These are phyloP conservation scores for Podargus strigoides DNA, from an alignment of 2,797 vertebrate species.

Conservation along the genomic window DNA sequence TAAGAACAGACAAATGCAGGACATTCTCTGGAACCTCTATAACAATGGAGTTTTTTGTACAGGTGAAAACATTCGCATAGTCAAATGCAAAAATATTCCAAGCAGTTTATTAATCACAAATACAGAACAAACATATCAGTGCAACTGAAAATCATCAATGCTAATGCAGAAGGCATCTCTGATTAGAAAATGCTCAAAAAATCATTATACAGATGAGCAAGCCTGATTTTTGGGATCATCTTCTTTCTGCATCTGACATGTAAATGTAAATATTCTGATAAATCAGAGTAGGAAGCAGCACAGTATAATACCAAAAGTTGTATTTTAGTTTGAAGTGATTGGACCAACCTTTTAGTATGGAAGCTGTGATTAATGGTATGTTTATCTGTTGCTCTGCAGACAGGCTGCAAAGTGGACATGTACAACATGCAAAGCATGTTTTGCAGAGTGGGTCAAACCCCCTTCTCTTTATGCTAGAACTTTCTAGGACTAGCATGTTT, in stretches of 20 bases:
- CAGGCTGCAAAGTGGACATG: background rate
- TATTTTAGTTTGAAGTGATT: background rate
- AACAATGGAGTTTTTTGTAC: background rate
- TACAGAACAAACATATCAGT: conserved; percentile 28
- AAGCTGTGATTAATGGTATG: background rate
- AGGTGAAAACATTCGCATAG: conserved; percentile 24
- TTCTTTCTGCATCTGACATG: conserved; percentile 26
- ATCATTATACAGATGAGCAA: conserved; percentile 51
- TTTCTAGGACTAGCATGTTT: background rate
- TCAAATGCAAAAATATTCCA: conserved; percentile 29
- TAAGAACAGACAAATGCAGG: conserved; percentile 9
- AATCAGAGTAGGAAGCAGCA: conserved; percentile 5
- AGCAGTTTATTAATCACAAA: conserved; percentile 50
- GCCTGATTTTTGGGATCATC: conserved; percentile 49
- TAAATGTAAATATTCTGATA: conserved; percentile 33
- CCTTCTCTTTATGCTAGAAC: background rate
- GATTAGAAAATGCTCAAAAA: conserved; percentile 55
- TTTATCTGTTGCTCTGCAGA: background rate
- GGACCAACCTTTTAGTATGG: background rate
- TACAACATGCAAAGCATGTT: background rate
- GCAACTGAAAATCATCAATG: conserved; percentile 48
- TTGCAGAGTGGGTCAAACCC: background rate
- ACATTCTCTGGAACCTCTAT: background rate
- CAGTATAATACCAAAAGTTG: background rate
- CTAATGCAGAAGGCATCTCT: conserved; percentile 34